Conservation (phyloP, 2,113 vertebrate species). For the Aphyosemion australe region DNA sequence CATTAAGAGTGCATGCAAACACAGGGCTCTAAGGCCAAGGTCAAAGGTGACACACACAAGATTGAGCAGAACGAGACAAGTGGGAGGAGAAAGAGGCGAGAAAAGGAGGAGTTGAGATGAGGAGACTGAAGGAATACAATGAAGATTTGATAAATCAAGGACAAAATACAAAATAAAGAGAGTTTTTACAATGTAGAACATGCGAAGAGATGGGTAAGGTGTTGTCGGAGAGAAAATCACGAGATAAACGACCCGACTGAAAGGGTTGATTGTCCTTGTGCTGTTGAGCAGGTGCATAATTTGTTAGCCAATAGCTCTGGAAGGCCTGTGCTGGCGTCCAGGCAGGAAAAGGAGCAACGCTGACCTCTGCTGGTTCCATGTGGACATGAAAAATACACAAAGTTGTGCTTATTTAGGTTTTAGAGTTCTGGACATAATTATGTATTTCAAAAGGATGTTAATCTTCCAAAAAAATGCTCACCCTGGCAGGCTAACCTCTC, state of each 20-base stretch:
- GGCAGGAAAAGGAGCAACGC: conserved; percentile 25
- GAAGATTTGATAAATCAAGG: conserved; percentile 14
- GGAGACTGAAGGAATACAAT: conserved; percentile 30
- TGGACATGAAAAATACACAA: not conserved
- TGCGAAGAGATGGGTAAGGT: conserved; percentile 13
- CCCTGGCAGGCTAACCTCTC: too few species aligned
- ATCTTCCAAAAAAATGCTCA: too few species aligned
- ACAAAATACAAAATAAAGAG: conserved; percentile 8
- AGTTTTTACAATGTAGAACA: conserved; percentile 28
- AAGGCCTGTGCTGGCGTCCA: not conserved
- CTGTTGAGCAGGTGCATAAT: conserved; percentile 65
- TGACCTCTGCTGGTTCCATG: conserved; percentile 62
- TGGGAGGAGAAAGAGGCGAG: conserved; percentile 6
- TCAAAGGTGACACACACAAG: conserved; percentile 49
- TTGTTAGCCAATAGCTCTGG: conserved; percentile 27
- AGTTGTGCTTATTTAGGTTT: not conserved
- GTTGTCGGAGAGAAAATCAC: conserved; percentile 38
- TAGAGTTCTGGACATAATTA: not conserved
- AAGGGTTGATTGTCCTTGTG: conserved; percentile 57
- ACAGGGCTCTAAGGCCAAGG: conserved; percentile 50
- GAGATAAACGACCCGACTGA: conserved; percentile 42
- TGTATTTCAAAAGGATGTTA: too few species aligned
- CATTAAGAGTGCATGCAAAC: conserved; percentile 38
- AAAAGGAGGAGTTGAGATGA: conserved; percentile 15
- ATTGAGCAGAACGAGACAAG: conserved; percentile 12